Conservation (phyloP, 2,888 invertebrate genomes). For the Tetragonula carbonaria region DNA sequence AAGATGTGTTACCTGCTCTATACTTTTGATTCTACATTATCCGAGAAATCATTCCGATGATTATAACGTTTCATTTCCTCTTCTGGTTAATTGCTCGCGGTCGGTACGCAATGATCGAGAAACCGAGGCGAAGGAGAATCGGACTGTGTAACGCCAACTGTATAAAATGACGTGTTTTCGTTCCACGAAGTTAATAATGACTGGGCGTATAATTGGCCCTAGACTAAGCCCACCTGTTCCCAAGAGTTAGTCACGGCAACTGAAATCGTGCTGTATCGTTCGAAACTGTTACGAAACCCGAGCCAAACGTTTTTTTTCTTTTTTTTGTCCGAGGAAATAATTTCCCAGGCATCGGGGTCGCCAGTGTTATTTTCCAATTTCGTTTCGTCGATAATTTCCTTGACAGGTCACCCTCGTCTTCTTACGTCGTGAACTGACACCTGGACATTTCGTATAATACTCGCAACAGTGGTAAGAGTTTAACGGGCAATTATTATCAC, state of each 20-base stretch:
- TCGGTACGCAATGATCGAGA: constrained; percentile 10
- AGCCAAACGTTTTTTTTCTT: constrained; percentile 29
- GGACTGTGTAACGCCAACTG: constrained; percentile 12
- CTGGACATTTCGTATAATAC: neutral
- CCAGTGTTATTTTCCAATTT: constrained; percentile 77
- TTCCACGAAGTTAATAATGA: constrained; percentile 62
- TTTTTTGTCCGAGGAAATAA: constrained; percentile 55
- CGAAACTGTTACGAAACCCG: constrained; percentile 67
- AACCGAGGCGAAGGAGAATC: constrained; percentile 25
- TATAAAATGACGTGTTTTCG: constrained; percentile 52
- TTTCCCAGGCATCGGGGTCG: constrained; percentile 54
- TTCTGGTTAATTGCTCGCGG: neutral
- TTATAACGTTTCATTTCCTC: neutral
- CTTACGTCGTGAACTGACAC: constrained; percentile 65
- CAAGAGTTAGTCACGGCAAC: constrained; percentile 69
- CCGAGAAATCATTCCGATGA: neutral
- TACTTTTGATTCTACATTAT: neutral
- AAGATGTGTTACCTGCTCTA: neutral
- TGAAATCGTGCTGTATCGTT: constrained; percentile 60
- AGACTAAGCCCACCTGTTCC: constrained; percentile 70
- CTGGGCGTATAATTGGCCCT: constrained; percentile 63
- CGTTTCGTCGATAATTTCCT: constrained; percentile 74
- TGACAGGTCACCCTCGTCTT: constrained; percentile 75
- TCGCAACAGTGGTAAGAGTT: constrained; percentile 5
- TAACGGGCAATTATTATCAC: constrained; percentile 11